Evolutionary conservation across 2,113 vertebrate genomes (phyloP).

Genomic region (Xenopus tropicalis): DNA sequence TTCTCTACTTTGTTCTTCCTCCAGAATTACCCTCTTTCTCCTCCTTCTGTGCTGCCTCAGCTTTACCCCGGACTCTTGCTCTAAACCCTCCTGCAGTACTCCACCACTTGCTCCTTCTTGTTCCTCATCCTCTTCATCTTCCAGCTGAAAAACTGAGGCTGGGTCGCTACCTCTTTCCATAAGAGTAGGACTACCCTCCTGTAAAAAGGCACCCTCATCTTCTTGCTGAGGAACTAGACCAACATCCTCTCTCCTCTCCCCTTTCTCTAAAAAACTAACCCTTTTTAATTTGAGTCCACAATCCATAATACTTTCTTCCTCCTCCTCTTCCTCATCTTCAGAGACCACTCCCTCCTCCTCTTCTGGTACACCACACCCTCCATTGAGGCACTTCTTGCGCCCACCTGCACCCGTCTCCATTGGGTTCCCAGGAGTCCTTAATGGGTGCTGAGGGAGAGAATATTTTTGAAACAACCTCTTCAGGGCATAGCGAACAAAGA

Average conservation of each 20-base stretch:
- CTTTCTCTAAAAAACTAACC: constrained; percentile 91
- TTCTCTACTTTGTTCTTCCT: constrained; percentile 38
- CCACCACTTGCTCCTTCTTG: constrained; percentile 54
- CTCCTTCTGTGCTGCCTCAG: constrained; percentile 33
- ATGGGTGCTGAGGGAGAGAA: constrained; percentile 55
- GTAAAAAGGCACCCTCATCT: constrained; percentile 73
- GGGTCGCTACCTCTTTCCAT: constrained; percentile 92
- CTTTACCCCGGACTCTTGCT: constrained; percentile 38
- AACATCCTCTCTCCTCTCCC: constrained; percentile 57
- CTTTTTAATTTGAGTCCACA: constrained; percentile 88
- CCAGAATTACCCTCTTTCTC: constrained; percentile 23
- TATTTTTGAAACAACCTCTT: constrained; percentile 66
- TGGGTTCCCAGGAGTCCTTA: constrained; percentile 54
- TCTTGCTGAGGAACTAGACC: constrained; percentile 40
- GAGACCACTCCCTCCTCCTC: constrained; percentile 73
- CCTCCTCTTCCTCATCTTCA: constrained; percentile 75
- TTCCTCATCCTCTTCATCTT: constrained; percentile 80
- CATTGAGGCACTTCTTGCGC: constrained; percentile 84
- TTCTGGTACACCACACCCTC: constrained; percentile 84
- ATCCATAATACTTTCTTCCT: constrained; percentile 73
- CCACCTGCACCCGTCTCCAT: constrained; percentile 48
- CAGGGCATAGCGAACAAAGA: constrained; percentile 62
- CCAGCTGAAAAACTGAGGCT: constrained; percentile 77
- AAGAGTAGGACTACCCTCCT: constrained; percentile 94
- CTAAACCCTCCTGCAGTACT: neutral